Evolutionary conservation across 2,797 vertebrate genomes (phyloP).

Genomic region (Siniperca scherzeri): DNA sequence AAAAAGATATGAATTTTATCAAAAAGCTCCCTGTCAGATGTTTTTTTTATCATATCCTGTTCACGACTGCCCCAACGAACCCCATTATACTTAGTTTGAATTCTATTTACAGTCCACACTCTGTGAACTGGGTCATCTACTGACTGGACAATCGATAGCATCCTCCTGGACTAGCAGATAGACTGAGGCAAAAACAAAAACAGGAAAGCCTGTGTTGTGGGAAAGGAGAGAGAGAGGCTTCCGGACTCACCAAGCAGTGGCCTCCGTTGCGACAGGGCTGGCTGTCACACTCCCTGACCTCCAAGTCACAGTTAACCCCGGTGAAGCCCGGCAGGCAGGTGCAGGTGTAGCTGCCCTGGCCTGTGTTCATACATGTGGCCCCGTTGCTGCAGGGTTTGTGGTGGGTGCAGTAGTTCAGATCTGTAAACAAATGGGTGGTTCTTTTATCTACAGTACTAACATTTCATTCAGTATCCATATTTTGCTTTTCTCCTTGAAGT

Average conservation of each 20-base stretch:
- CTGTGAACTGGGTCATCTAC: slow-evolving; percentile 85
- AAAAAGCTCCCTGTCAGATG: slow-evolving; percentile 50
- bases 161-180: slow-evolving; percentile 83
- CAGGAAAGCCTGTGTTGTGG: slow-evolving; percentile 87
- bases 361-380: slow-evolving; percentile 97
- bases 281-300: slow-evolving; percentile 96
- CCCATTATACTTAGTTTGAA: slow-evolving; percentile 71
- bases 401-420: slow-evolving; percentile 99
- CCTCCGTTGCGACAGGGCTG: slow-evolving; percentile 95
- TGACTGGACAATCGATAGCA: slow-evolving; percentile 84
- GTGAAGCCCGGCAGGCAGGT: slow-evolving; percentile 93
- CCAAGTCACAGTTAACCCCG: slow-evolving; percentile 92
- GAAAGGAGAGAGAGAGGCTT: slow-evolving; percentile 84
- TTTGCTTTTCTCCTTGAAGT: slow-evolving; percentile 7
- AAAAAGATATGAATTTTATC: slow-evolving; percentile 56
- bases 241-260: slow-evolving; percentile 93
- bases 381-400: slow-evolving; percentile 96
- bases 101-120: slow-evolving; percentile 81
- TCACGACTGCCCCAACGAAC: slow-evolving; percentile 58
- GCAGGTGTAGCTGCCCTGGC: slow-evolving; percentile 97
- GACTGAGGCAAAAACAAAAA: slow-evolving; percentile 86
- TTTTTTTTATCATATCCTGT: slow-evolving; percentile 68
- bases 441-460: slow-evolving; percentile 15
- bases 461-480: neutral
- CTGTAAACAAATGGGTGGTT: slow-evolving; percentile 77